A percentile compares a stretch with the other conserved stretches of the same genome.
Conservation (phyloP, 2,113 vertebrate species). For the Melanerpes aurifrons region DNA sequence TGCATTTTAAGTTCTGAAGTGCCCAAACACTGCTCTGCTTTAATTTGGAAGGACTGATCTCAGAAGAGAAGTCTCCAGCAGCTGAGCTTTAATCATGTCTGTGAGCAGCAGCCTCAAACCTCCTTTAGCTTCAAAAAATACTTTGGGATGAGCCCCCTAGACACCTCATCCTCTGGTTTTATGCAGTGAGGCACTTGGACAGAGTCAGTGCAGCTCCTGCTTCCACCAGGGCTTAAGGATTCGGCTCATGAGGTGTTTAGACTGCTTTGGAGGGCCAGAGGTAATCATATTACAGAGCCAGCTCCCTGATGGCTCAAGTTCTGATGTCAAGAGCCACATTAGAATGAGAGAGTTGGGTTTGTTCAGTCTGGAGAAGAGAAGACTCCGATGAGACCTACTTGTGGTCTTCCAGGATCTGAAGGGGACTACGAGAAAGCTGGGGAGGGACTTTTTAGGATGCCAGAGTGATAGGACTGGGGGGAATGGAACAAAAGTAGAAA, state of each 20-base stretch:
- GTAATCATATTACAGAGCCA: no score
- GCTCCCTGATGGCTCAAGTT: not conserved
- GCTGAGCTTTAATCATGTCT: not conserved
- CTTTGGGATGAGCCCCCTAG: not conserved
- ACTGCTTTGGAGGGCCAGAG: not conserved
- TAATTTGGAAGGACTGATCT: not conserved
- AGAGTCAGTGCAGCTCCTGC: not conserved
- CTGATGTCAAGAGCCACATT: not conserved
- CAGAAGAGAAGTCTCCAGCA: not conserved
- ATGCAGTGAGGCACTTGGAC: not conserved
- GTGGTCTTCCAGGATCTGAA: no score
- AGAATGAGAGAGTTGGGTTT: no score
- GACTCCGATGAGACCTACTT: no score
- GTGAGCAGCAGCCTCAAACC: not conserved
- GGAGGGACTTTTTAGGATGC: no score
- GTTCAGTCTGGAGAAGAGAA: no score
- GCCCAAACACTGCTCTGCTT: not conserved
- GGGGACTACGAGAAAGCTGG: no score
- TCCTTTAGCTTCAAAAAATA: not conserved
- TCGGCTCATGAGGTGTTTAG: not conserved
- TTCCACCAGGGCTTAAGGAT: not conserved
- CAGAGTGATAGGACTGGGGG: no score
- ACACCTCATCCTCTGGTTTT: not conserved
- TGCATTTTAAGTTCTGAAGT: not conserved
- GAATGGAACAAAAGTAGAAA: no score